phyloP scores from a whole-genome alignment of 2,888 invertebrate species.

The Aspidiotus rigidus region DNA sequence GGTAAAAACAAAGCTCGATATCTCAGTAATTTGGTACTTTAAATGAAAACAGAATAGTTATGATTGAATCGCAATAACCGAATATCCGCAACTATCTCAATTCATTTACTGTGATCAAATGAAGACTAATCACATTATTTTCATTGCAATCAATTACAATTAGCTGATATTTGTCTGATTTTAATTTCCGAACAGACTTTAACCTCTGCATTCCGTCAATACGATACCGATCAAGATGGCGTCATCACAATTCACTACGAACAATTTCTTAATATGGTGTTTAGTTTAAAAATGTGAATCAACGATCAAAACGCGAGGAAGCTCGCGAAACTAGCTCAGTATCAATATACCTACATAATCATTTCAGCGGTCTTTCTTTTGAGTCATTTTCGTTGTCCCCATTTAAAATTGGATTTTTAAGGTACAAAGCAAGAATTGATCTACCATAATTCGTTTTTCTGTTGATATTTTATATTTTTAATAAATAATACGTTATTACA shows the following conservation, averaged over 20 bases:
- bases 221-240: slow-evolving; percentile 87
- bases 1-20: not conserved
- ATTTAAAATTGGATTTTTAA: not conserved
- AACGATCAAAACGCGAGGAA: not conserved
- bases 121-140: no score
- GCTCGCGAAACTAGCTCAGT: slow-evolving; percentile 7
- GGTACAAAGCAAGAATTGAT: not conserved
- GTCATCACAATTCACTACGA: slow-evolving; percentile 91
- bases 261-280: slow-evolving; percentile 86
- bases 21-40: no score
- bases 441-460: not conserved
- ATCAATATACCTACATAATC: not conserved
- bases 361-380: not conserved
- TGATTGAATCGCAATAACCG: no score
- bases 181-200: slow-evolving; percentile 25
- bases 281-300: slow-evolving; percentile 40
- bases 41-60: no score
- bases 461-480: no score
- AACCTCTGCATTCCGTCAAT: slow-evolving; percentile 56
- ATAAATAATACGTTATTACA: no score
- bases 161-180: not conserved
- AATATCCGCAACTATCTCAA: no score
- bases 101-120: no score
- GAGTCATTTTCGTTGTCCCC: slow-evolving; percentile 6
- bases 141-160: no score